Conservation (phyloP, 2,888 invertebrate species). For the Ptilodon capucinus region DNA sequence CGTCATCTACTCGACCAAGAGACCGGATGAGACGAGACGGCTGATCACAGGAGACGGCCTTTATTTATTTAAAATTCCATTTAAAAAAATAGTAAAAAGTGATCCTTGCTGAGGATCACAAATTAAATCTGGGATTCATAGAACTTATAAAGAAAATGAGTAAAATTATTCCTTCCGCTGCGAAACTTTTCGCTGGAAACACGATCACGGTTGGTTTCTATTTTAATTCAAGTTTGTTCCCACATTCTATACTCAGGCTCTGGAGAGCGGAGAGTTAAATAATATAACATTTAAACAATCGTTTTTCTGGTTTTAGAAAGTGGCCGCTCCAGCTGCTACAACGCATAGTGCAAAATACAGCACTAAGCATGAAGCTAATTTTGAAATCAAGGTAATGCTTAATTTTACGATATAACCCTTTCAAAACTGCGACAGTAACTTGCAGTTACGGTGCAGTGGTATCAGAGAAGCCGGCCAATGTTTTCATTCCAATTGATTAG, state of each 20-base stretch:
- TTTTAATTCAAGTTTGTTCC: constrained; percentile 6
- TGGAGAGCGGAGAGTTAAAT: neutral
- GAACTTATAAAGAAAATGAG: constrained; percentile 66
- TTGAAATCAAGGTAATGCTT: constrained; percentile 81
- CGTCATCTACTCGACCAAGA: constrained; percentile 31
- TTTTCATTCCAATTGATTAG: constrained; percentile 4
- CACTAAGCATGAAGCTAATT: constrained; percentile 83
- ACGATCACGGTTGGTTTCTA: constrained; percentile 55
- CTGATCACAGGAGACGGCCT: constrained; percentile 6
- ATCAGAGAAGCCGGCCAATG: neutral
- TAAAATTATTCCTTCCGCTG: constrained; percentile 63
- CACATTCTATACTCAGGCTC: neutral
- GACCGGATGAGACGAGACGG: too few species aligned
- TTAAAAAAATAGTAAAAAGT: constrained; percentile 29
- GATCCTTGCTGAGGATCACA: constrained; percentile 51
- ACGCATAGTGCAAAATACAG: constrained; percentile 80
- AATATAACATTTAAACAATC: neutral
- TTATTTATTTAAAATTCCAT: constrained; percentile 6
- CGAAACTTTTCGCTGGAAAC: constrained; percentile 61
- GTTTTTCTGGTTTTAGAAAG: constrained; percentile 62
- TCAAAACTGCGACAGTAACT: neutral
- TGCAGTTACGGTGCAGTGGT: neutral
- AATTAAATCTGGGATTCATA: constrained; percentile 64
- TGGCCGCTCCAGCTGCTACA: constrained; percentile 52
- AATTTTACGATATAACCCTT: neutral